phyloP scores from a whole-genome alignment of 2,113 vertebrate species.

The Pygoscelis antarcticus region DNA sequence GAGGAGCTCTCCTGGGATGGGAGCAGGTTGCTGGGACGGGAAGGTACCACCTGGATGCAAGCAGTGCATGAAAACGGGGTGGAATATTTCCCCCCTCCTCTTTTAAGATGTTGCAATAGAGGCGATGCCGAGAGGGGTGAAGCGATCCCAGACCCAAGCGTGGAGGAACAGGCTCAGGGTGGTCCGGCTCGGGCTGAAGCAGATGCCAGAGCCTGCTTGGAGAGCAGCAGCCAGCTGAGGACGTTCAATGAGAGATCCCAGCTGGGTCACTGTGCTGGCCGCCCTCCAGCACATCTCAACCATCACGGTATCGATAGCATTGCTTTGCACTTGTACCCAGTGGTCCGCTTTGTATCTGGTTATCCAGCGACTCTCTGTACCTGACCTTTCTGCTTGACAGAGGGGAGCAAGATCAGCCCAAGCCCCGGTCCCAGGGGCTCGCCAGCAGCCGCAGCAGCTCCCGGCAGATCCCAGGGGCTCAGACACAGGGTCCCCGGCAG shows the following conservation, averaged over 20 bases:
- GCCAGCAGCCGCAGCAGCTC: fast-evolving
- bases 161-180: not conserved
- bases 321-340: not conserved
- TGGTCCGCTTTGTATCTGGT: fast-evolving
- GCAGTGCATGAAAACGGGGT: fast-evolving
- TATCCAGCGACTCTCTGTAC: not conserved
- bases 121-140: not conserved
- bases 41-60: not conserved
- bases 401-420: not conserved
- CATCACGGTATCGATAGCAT: not conserved
- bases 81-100: too few relatives aligned
- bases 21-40: not conserved
- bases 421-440: not conserved
- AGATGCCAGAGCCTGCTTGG: not conserved
- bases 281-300: not conserved
- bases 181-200: fast-evolving
- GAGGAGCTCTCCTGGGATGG: not conserved
- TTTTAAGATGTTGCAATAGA: not conserved
- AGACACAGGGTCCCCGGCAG: not conserved
- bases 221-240: not conserved
- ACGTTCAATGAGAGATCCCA: fast-evolving
- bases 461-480: too few relatives aligned
- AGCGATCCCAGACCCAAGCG: fast-evolving
- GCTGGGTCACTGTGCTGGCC: not conserved
- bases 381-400: not conserved